Evolutionary conservation across 1,140 invertebrate species (phyloP).

Genomic region (Leptinotarsa texana): DNA sequence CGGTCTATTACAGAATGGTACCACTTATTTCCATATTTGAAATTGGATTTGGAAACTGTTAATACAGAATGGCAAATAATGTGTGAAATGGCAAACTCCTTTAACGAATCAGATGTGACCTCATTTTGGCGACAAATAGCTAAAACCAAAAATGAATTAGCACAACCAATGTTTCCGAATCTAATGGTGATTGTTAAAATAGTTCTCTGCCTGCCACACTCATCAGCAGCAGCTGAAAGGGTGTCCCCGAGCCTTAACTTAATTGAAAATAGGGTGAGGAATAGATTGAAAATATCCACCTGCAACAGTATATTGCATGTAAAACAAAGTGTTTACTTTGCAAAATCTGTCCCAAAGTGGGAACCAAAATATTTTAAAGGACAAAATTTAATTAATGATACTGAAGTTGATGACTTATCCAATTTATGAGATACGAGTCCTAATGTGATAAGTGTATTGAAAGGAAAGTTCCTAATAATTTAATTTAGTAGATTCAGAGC

Average conservation of each 20-base stretch:
- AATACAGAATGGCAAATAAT: slow-evolving; percentile 2
- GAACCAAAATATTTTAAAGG: too few species aligned
- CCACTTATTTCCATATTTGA: neutral
- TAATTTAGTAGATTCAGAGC: too few species aligned
- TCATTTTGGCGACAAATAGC: neutral
- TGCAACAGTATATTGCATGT: neutral
- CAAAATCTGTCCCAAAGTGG: too few species aligned
- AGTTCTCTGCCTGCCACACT: slow-evolving; percentile 10
- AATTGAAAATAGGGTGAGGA: neutral
- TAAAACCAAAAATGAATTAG: slow-evolving; percentile 18
- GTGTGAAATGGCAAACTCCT: neutral
- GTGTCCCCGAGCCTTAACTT: slow-evolving; percentile 1
- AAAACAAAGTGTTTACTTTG: too few species aligned
- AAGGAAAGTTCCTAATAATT: too few species aligned
- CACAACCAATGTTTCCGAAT: slow-evolving; percentile 6
- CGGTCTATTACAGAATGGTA: neutral
- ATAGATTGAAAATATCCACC: neutral
- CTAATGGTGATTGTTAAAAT: neutral
- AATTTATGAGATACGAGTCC: too few species aligned
- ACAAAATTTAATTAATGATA: too few species aligned
- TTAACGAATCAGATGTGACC: neutral
- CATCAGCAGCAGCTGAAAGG: slow-evolving; percentile 17
- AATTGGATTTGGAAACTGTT: neutral
- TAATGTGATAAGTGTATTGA: too few species aligned
- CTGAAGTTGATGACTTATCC: too few species aligned